Conservation (phyloP, 2,888 invertebrate species). For the Homarus gammarus region DNA sequence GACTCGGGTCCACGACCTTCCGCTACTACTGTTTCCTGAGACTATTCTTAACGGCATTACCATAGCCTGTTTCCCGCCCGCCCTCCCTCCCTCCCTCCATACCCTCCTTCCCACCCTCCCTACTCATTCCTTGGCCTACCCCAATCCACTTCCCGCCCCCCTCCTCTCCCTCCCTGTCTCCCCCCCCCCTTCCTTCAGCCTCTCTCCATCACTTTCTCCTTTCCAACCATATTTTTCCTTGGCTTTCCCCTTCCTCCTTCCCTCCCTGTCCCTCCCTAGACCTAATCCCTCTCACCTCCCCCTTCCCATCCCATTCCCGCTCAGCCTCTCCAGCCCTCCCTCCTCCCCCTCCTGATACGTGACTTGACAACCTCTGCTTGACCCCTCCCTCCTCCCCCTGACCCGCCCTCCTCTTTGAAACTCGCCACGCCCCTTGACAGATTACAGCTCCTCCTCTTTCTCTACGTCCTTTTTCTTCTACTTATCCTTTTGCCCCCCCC, state of each 20-base stretch:
- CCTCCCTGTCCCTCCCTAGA: neutral
- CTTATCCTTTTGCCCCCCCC: neutral
- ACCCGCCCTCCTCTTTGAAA: slow-evolving; percentile 36
- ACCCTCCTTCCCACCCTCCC: neutral
- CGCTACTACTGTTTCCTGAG: slow-evolving; percentile 50
- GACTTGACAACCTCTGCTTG: slow-evolving; percentile 39
- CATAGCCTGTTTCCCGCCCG: slow-evolving; percentile 17
- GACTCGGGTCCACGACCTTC: slow-evolving; percentile 15
- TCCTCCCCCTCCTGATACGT: slow-evolving; percentile 22
- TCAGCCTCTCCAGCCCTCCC: slow-evolving; percentile 24
- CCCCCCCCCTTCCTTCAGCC: too few relatives aligned
- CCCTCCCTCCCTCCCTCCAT: neutral
- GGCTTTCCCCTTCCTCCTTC: too few relatives aligned
- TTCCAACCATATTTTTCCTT: neutral
- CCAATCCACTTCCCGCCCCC: neutral
- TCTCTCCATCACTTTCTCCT: slow-evolving; percentile 20
- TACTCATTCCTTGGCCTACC: neutral
- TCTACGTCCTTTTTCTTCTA: slow-evolving; percentile 3
- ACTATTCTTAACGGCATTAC: slow-evolving; percentile 41
- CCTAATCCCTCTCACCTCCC: slow-evolving; percentile 1
- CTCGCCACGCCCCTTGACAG: slow-evolving; percentile 53
- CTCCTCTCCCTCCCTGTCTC: neutral
- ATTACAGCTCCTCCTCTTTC: slow-evolving; percentile 36
- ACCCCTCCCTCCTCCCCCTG: slow-evolving; percentile 31
- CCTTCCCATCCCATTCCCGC: neutral